phyloP scores from a whole-genome alignment of 2,113 vertebrate genomes.

The Nothoprocta perdicaria region DNA sequence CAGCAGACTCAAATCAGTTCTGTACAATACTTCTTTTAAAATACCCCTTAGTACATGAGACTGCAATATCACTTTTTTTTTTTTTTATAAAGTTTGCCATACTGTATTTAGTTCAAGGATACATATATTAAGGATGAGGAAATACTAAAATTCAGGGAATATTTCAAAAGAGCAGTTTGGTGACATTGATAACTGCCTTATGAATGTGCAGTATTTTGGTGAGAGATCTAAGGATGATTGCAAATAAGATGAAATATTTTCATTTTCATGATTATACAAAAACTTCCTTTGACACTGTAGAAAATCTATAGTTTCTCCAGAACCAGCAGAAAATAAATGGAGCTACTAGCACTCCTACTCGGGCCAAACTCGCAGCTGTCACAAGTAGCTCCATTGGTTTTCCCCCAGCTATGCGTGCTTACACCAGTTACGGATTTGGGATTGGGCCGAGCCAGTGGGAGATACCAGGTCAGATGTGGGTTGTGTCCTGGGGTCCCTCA shows the following conservation, averaged over 20 bases:
- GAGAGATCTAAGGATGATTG: neutral
- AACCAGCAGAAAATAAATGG: neutral
- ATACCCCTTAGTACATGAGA: neutral
- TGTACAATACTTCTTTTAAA: neutral
- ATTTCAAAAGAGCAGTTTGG: neutral
- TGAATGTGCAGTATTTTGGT: neutral
- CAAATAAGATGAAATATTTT: conserved; percentile 38
- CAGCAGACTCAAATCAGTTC: neutral
- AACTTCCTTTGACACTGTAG: neutral
- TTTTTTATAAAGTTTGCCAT: neutral
- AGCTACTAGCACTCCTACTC: neutral
- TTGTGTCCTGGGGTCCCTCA: conserved; percentile 8
- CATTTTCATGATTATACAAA: neutral
- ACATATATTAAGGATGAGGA: neutral
- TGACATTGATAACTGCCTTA: neutral
- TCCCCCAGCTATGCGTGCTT: neutral
- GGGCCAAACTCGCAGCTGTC: neutral
- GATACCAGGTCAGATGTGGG: neutral
- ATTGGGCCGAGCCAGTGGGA: neutral
- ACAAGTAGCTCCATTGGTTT: neutral
- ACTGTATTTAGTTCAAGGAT: conserved; percentile 1
- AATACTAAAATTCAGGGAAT: conserved; percentile 12
- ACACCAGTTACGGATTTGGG: neutral
- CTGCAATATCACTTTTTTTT: neutral
- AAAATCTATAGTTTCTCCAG: neutral